Conservation (phyloP, 2,888 invertebrate species). For the Ophion ellenae region DNA sequence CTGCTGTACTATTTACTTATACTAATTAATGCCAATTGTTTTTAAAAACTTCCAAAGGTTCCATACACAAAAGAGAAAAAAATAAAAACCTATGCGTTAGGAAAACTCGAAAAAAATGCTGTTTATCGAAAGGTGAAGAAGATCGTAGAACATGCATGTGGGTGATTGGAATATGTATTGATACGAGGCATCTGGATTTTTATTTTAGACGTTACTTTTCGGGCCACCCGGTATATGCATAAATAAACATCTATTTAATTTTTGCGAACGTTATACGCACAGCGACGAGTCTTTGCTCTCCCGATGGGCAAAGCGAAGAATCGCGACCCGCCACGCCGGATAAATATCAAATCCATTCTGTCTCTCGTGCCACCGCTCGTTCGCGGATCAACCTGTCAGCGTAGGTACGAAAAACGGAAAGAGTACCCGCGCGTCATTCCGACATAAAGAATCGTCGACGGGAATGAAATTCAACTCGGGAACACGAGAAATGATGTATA, state of each 20-base stretch:
- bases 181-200: too few species aligned
- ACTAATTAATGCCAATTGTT: too few species aligned
- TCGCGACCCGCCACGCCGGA: not conserved
- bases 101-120: too few species aligned
- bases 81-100: too few species aligned
- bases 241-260: slow-evolving; percentile 21
- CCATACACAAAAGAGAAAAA: too few species aligned
- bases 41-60: too few species aligned
- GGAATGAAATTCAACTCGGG: not conserved
- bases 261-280: not conserved
- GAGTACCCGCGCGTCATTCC: not conserved
- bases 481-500: not conserved
- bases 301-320: slow-evolving; percentile 3
- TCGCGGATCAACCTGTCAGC: not conserved
- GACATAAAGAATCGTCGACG: not conserved
- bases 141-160: too few species aligned
- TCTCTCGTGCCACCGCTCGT: not conserved
- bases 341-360: slow-evolving; percentile 31
- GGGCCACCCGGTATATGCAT: not conserved
- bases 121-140: too few species aligned
- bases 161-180: too few species aligned
- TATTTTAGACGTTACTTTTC: too few species aligned
- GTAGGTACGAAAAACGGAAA: slow-evolving; percentile 1
- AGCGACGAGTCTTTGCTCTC: slow-evolving; percentile 10
- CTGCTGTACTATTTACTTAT: too few species aligned